Conservation (phyloP, 2,888 invertebrate genomes). For the Cephonodes hylas region DNA sequence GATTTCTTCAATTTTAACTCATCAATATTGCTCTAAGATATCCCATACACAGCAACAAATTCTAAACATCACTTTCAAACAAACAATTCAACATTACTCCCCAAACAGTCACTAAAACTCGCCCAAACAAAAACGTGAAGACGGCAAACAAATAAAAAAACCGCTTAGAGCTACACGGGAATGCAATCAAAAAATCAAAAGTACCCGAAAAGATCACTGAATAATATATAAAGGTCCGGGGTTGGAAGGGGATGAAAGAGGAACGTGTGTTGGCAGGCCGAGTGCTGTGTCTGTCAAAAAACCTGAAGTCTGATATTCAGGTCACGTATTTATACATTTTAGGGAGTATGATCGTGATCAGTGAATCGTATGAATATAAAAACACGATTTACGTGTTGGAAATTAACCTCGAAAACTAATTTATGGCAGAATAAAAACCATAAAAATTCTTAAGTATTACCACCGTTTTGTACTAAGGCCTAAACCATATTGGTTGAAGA, state of each 20-base stretch:
- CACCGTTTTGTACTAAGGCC: too few relatives aligned
- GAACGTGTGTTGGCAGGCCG: not conserved
- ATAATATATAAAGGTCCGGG: slow-evolving; percentile 17
- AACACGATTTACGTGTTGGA: too few relatives aligned
- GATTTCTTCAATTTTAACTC: too few relatives aligned
- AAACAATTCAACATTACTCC: not conserved
- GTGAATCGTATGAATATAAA: too few relatives aligned
- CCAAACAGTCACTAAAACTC: slow-evolving; percentile 14
- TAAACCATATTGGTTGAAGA: too few relatives aligned
- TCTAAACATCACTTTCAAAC: not conserved
- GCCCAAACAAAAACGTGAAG: slow-evolving; percentile 27
- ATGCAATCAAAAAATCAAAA: slow-evolving; percentile 48
- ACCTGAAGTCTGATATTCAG: not conserved
- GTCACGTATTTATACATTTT: not conserved
- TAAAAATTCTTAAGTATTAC: too few relatives aligned
- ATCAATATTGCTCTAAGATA: too few relatives aligned
- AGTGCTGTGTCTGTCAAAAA: not conserved
- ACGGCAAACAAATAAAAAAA: slow-evolving; percentile 22
- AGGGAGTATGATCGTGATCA: too few relatives aligned
- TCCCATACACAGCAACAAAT: not conserved
- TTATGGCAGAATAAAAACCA: too few relatives aligned
- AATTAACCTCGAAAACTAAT: too few relatives aligned
- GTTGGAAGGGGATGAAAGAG: not conserved
- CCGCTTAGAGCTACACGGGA: slow-evolving; percentile 35
- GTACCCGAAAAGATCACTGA: slow-evolving; percentile 25